Conservation (phyloP, 2,797 vertebrate genomes). For the Babyrousa celebensis region DNA sequence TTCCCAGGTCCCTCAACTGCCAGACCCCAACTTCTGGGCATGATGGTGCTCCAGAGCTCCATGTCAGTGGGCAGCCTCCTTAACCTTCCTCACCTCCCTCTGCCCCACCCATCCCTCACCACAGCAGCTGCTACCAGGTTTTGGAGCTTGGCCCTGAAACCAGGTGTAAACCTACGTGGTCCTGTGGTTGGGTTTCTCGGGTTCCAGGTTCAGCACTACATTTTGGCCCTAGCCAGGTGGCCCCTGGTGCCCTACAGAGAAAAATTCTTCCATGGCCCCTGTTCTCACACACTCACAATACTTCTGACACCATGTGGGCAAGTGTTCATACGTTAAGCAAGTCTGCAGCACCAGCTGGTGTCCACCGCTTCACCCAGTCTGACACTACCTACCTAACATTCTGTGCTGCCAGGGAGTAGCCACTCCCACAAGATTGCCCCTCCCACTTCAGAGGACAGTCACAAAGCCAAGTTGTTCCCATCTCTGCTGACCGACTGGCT, state of each 20-base stretch:
- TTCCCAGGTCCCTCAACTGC: background rate
- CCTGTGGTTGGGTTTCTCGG: background rate
- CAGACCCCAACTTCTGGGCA: background rate
- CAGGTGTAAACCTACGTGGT: background rate
- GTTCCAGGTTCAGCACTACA: background rate
- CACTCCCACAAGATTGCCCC: no score
- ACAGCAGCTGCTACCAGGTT: background rate
- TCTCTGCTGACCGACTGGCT: background rate
- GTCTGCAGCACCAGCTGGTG: background rate
- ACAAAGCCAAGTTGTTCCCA: background rate
- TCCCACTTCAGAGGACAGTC: background rate
- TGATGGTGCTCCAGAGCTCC: no score
- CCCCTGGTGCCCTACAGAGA: background rate
- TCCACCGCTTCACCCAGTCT: background rate
- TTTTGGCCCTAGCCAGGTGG: background rate
- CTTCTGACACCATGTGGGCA: background rate
- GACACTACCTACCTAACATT: background rate
- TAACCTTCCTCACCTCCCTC: accelerated
- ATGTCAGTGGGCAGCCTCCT: background rate
- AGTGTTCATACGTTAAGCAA: background rate
- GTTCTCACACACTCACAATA: background rate
- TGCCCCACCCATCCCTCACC: background rate
- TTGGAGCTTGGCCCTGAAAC: background rate
- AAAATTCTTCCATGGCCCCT: no score
- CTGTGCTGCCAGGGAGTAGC: background rate